Conservation (phyloP, 2,113 vertebrate species). For the Arvicanthis niloticus region DNA sequence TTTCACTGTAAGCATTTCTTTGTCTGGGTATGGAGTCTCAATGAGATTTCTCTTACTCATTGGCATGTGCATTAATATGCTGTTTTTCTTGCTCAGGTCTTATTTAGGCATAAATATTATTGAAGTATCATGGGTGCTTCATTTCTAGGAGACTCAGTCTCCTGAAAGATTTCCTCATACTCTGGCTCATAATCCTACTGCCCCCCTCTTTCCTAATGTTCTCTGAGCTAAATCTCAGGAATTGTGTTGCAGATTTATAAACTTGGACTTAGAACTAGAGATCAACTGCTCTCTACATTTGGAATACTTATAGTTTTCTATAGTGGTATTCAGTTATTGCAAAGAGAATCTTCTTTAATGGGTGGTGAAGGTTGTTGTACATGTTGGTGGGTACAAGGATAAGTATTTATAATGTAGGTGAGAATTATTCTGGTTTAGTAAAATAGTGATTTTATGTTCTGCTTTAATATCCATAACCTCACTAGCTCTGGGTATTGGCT, state of each 20-base stretch:
- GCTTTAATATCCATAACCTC: background rate
- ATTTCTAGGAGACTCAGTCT: background rate
- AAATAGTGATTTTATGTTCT: background rate
- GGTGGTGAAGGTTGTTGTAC: background rate
- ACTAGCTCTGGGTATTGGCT: background rate
- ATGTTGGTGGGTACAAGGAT: background rate
- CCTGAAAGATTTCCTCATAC: too few species aligned
- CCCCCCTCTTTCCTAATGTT: too few species aligned
- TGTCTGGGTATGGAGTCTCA: background rate
- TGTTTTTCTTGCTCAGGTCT: background rate
- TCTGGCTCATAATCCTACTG: too few species aligned
- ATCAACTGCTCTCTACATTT: background rate
- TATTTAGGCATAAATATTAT: background rate
- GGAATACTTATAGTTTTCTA: background rate
- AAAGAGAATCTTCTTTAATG: background rate
- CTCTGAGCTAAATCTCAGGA: background rate
- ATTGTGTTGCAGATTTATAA: background rate
- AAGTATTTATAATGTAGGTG: background rate
- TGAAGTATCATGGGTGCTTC: background rate
- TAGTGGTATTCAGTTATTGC: background rate
- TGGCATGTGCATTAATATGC: background rate
- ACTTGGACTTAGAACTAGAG: background rate
- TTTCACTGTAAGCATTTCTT: background rate
- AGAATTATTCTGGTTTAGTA: background rate
- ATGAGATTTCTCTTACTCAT: background rate